phyloP scores from a whole-genome alignment of 2,888 invertebrate species.

The Phengaris alcon region DNA sequence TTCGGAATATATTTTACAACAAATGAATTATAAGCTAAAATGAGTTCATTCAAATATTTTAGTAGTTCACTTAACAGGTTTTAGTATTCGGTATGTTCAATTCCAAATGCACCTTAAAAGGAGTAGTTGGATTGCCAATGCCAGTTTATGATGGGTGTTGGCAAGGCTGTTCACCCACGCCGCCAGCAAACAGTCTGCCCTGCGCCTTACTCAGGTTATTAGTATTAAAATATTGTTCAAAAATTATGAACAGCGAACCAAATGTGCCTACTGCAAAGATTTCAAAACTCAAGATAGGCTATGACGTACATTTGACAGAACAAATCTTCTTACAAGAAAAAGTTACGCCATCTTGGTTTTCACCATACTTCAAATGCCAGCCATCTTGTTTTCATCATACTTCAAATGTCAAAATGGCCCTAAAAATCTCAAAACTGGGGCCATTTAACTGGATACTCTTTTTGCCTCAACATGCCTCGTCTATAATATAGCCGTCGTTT shows the following conservation, averaged over 20 bases:
- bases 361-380: too few relatives aligned
- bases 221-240: neutral
- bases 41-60: constrained; percentile 13
- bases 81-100: constrained; percentile 5
- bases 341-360: too few relatives aligned
- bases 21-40: neutral
- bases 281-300: too few relatives aligned
- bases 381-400: too few relatives aligned
- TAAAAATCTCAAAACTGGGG: too few relatives aligned
- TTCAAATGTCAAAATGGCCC: too few relatives aligned
- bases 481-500: too few relatives aligned
- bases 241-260: neutral
- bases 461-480: too few relatives aligned
- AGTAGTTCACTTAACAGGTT: constrained; percentile 25
- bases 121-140: constrained; percentile 53
- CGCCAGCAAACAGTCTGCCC: constrained; percentile 33
- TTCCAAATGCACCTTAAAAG: constrained; percentile 51
- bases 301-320: too few relatives aligned
- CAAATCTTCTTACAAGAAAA: too few relatives aligned
- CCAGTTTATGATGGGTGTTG: constrained; percentile 47
- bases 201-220: neutral
- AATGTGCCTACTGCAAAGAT: too few relatives aligned
- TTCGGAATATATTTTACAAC: neutral
- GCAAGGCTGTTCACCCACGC: constrained; percentile 65
- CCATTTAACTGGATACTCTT: too few relatives aligned